phyloP scores from a whole-genome alignment of 2,888 invertebrate genomes.

The Erynnis tages region DNA sequence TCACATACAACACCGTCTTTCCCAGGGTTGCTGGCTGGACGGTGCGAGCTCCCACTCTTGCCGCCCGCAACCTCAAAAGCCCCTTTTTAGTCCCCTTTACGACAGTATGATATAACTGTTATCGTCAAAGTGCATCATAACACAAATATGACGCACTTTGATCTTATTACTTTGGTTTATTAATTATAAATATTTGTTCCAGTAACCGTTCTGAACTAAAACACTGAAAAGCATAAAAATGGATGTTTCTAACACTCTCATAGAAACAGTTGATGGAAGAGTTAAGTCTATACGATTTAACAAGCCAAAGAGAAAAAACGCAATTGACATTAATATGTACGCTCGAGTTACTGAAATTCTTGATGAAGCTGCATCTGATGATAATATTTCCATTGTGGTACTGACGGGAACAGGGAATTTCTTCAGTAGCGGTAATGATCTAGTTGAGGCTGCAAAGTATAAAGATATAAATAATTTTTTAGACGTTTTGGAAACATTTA shows the following conservation, averaged over 20 bases:
- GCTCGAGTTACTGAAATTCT: slow-evolving; percentile 83
- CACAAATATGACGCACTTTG: too few species aligned
- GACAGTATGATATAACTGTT: too few species aligned
- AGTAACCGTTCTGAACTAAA: not conserved
- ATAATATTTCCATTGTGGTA: slow-evolving; percentile 85
- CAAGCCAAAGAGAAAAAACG: slow-evolving; percentile 90
- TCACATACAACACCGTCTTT: too few species aligned
- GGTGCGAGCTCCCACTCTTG: too few species aligned
- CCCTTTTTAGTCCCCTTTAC: too few species aligned
- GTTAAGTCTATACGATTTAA: slow-evolving; percentile 84
- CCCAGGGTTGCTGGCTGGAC: too few species aligned
- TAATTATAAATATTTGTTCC: not conserved
- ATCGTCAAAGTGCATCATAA: too few species aligned
- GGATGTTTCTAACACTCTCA: slow-evolving; percentile 45
- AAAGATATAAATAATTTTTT: slow-evolving; percentile 40
- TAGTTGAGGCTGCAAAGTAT: slow-evolving; percentile 44
- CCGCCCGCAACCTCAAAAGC: too few species aligned
- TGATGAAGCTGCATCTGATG: slow-evolving; percentile 85
- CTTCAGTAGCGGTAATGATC: slow-evolving; percentile 93
- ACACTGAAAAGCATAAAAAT: slow-evolving; percentile 29
- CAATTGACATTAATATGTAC: slow-evolving; percentile 87
- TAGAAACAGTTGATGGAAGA: slow-evolving; percentile 48
- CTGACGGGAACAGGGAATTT: slow-evolving; percentile 91
- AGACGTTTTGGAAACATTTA: slow-evolving; percentile 79
- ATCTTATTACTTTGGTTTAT: too few species aligned